Evolutionary conservation across 2,797 vertebrate species (phyloP).

Genomic region (Oreonectes daqikongensis): DNA sequence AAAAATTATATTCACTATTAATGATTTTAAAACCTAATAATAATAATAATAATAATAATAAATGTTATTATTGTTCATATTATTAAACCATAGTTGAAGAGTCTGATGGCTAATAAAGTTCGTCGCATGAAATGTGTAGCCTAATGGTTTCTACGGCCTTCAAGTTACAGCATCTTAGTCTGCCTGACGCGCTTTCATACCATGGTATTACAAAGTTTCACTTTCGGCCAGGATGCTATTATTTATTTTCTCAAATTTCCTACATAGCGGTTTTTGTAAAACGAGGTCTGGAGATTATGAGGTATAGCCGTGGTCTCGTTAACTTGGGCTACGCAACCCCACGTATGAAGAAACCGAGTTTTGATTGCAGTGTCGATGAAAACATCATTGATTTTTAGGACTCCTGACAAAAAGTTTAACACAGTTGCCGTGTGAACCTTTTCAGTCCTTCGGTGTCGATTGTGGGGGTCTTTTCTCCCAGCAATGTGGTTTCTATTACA

Average conservation of each 20-base stretch:
- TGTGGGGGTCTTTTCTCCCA: constrained; percentile 58
- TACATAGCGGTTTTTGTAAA: neutral
- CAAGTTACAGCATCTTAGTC: neutral
- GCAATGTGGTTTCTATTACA: constrained; percentile 76
- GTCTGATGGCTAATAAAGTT: neutral
- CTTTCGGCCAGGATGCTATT: neutral
- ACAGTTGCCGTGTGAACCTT: neutral
- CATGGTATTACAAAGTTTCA: neutral
- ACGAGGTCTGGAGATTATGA: neutral
- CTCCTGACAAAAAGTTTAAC: constrained; percentile 19
- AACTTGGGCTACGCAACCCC: neutral
- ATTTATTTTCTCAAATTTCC: neutral
- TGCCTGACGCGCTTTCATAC: neutral
- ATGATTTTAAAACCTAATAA: neutral
- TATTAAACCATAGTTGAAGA: neutral
- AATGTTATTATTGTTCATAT: neutral
- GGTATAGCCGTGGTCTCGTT: constrained; percentile 2
- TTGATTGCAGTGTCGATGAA: constrained; percentile 6
- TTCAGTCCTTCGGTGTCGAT: constrained; percentile 58
- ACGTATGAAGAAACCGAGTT: neutral
- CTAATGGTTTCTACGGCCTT: neutral
- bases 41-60: neutral
- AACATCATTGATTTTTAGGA: constrained; percentile 9
- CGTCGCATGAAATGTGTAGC: neutral
- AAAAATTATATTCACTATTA: neutral